A percentile compares a stretch with the other conserved stretches of the same genome.
Evolutionary conservation across 1,140 invertebrate genomes (phyloP).

Genomic region (Uloborus diversus): DNA sequence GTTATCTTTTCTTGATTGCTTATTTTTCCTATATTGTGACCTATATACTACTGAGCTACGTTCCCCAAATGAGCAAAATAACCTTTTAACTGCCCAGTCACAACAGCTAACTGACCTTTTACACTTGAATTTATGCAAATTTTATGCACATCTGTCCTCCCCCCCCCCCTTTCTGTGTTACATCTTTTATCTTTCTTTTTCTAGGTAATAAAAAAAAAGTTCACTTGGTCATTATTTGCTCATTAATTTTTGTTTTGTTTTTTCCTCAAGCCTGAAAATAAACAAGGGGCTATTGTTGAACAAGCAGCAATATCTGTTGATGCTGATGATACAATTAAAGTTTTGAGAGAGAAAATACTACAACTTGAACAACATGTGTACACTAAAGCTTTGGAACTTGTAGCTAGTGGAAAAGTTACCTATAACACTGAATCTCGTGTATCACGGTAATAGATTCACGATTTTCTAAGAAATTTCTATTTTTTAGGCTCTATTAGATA

Average conservation of each 20-base stretch:
- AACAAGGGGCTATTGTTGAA: slow-evolving; percentile 88
- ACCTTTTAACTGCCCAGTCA: too few species aligned
- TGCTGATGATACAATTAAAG: slow-evolving; percentile 78
- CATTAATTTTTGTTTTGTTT: neutral
- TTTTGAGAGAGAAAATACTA: slow-evolving; percentile 82
- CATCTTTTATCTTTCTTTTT: too few species aligned
- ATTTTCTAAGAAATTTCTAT: neutral
- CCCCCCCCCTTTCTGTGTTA: too few species aligned
- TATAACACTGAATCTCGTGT: neutral
- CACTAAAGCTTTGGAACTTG: slow-evolving; percentile 81
- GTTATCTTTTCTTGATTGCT: too few species aligned
- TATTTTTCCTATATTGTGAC: too few species aligned
- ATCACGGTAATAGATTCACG: slow-evolving; percentile 2
- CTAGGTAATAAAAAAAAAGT: too few species aligned
- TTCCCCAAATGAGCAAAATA: too few species aligned
- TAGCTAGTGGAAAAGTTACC: slow-evolving; percentile 74
- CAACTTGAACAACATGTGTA: slow-evolving; percentile 83
- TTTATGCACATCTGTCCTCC: too few species aligned
- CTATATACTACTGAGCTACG: too few species aligned
- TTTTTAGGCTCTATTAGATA: neutral
- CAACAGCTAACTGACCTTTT: too few species aligned
- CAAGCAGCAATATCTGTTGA: slow-evolving; percentile 88
- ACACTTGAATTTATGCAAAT: too few species aligned
- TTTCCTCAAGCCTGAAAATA: slow-evolving; percentile 80
- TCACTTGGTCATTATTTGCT: too few species aligned